Percentiles rank a stretch among this genome's conserved stretches.
These are phyloP conservation scores for Saxicola maurus DNA, from an alignment of 2,797 vertebrate genomes.

Conservation along the genomic window DNA sequence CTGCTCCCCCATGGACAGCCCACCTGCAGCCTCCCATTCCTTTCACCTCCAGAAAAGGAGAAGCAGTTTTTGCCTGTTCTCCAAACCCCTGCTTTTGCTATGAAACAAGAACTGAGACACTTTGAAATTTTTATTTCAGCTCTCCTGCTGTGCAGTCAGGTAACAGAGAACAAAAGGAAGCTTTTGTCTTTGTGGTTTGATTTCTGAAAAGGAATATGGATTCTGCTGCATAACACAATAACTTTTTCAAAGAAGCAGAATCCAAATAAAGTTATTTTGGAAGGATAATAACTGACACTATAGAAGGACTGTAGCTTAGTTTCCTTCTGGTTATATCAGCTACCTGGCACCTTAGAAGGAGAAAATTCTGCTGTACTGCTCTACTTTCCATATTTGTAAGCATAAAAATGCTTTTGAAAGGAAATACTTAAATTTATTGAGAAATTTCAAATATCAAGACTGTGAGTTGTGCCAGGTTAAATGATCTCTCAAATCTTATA, in stretches of 20 bases:
- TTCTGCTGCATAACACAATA: not conserved
- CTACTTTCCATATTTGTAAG: not conserved
- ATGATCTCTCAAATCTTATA: not conserved
- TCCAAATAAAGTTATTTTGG: not conserved
- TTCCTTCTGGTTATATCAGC: not conserved
- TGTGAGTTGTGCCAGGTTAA: not conserved
- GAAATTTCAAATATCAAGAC: not conserved
- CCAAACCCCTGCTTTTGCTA: not conserved
- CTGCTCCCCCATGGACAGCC: not conserved
- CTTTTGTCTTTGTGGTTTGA: conserved; percentile 15
- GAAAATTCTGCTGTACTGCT: not conserved
- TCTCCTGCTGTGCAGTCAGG: conserved; percentile 16
- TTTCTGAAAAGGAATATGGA: not conserved
- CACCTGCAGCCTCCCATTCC: not conserved
- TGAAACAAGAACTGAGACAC: not conserved
- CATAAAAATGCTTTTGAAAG: not conserved
- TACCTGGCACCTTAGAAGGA: not conserved
- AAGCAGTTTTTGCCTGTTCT: not conserved
- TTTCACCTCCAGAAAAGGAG: conserved; percentile 9
- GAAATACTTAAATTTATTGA: not conserved
- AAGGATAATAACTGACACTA: not conserved
- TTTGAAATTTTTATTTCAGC: conserved; percentile 27
- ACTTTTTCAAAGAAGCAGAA: not conserved
- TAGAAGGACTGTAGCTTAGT: not conserved
- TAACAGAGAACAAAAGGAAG: conserved; percentile 14